phyloP scores from a whole-genome alignment of 2,113 vertebrate genomes.

The Boleophthalmus pectinirostris region DNA sequence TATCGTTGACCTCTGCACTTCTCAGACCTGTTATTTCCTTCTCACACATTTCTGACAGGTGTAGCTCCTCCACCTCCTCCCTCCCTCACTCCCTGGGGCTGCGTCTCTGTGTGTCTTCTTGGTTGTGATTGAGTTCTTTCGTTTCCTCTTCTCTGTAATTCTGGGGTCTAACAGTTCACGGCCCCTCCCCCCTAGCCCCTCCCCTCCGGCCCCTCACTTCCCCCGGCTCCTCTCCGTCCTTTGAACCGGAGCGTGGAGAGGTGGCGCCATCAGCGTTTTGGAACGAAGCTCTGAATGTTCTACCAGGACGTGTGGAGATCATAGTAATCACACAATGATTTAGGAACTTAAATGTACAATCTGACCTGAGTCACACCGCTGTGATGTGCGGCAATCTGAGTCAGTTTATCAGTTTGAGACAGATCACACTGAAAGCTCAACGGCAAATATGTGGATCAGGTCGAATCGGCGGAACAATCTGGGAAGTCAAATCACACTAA shows the following conservation, averaged over 20 bases:
- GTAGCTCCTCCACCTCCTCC: conserved; percentile 9
- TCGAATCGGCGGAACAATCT: too few relatives aligned
- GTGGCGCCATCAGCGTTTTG: conserved; percentile 36
- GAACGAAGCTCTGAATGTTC: conserved; percentile 38
- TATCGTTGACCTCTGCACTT: neutral
- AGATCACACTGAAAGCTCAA: too few relatives aligned
- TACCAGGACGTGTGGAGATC: conserved; percentile 19
- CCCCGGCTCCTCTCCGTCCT: conserved; percentile 10
- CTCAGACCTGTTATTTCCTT: neutral
- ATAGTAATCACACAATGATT: conserved; percentile 38
- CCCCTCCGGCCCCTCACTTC: conserved; percentile 4
- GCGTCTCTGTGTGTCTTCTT: conserved; percentile 47
- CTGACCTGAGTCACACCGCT: too few relatives aligned
- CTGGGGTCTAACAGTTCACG: conserved; percentile 46
- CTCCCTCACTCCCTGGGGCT: conserved; percentile 24
- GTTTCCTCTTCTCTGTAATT: conserved; percentile 58
- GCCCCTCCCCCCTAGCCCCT: conserved; percentile 20
- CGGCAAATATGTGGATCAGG: too few relatives aligned
- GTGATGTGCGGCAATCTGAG: too few relatives aligned
- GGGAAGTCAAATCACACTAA: too few relatives aligned
- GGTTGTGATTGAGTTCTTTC: conserved; percentile 47
- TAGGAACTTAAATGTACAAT: neutral
- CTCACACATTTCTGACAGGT: conserved; percentile 6
- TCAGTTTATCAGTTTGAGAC: too few relatives aligned
- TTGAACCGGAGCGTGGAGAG: conserved; percentile 32